Evolutionary conservation across 2,797 vertebrate species (phyloP).

Genomic region (Lepilemur ruficaudatus): DNA sequence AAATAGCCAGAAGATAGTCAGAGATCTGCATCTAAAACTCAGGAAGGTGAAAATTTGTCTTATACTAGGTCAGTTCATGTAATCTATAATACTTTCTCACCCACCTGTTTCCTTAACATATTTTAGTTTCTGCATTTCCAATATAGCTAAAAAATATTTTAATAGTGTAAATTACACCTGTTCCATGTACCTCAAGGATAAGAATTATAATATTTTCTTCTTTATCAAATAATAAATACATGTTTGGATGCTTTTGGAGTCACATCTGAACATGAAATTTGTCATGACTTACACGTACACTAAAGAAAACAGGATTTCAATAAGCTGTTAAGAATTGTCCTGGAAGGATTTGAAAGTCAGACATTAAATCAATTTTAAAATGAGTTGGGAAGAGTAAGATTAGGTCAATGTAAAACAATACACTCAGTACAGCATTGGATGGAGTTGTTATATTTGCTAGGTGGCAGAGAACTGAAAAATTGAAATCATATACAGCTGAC

Average conservation of each 20-base stretch:
- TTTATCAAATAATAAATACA: slow-evolving; percentile 41
- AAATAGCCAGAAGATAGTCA: not conserved
- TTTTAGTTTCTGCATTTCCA: not conserved
- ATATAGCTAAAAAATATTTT: not conserved
- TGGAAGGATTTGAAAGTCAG: slow-evolving; percentile 2
- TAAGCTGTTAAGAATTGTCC: not conserved
- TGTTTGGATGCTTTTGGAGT: not conserved
- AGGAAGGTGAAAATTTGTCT: not conserved
- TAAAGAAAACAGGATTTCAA: slow-evolving; percentile 4
- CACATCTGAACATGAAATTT: not conserved
- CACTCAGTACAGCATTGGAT: not conserved
- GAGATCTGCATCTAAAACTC: not conserved
- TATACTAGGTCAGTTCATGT: not conserved
- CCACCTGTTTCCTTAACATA: not conserved
- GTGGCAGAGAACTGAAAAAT: slow-evolving; percentile 4
- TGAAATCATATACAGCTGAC: not conserved
- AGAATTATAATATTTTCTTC: not conserved
- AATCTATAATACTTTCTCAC: not conserved
- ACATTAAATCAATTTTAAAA: slow-evolving; percentile 43
- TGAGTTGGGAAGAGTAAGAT: not conserved
- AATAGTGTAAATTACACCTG: not conserved
- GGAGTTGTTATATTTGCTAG: not conserved
- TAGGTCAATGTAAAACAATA: not conserved
- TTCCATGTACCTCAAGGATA: not conserved
- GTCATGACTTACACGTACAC: not conserved